These are phyloP conservation scores for Sebastes vulpes DNA, from an alignment of 2,797 vertebrate genomes.

Conservation along the genomic window DNA sequence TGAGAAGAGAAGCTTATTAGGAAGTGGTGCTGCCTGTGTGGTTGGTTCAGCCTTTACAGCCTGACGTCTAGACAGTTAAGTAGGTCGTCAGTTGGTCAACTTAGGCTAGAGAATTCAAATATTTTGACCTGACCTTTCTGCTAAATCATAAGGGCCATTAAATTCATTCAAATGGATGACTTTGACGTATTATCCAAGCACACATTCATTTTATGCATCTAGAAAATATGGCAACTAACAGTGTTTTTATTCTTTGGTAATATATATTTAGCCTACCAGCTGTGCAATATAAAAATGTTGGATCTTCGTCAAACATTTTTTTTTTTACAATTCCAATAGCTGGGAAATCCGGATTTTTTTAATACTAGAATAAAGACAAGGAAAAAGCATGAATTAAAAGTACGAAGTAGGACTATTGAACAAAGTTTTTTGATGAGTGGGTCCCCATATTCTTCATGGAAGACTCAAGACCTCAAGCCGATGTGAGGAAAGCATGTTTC, in stretches of 20 bases:
- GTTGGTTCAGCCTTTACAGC: slow-evolving; percentile 22
- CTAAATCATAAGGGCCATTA: neutral
- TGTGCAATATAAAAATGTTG: neutral
- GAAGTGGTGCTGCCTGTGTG: slow-evolving; percentile 19
- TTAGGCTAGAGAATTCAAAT: neutral
- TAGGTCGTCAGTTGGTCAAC: neutral
- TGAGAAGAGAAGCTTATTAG: neutral
- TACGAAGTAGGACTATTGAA: too few species aligned
- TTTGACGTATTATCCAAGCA: neutral
- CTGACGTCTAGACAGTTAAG: slow-evolving; percentile 29
- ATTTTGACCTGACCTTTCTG: neutral
- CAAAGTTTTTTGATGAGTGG: neutral
- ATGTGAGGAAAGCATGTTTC: neutral
- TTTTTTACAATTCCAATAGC: neutral
- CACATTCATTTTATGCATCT: neutral
- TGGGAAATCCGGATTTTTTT: neutral
- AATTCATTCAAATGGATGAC: neutral
- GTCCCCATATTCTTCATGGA: neutral
- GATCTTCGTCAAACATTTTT: neutral
- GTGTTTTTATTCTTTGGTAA: neutral
- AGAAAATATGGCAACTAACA: neutral
- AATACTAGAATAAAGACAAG: neutral
- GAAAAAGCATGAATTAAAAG: neutral
- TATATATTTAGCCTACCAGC: neutral
- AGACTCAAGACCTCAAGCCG: neutral